These are phyloP conservation scores for Psilanteris sp. DNA, from an alignment of 1,140 invertebrate genomes.

Conservation along the genomic window DNA sequence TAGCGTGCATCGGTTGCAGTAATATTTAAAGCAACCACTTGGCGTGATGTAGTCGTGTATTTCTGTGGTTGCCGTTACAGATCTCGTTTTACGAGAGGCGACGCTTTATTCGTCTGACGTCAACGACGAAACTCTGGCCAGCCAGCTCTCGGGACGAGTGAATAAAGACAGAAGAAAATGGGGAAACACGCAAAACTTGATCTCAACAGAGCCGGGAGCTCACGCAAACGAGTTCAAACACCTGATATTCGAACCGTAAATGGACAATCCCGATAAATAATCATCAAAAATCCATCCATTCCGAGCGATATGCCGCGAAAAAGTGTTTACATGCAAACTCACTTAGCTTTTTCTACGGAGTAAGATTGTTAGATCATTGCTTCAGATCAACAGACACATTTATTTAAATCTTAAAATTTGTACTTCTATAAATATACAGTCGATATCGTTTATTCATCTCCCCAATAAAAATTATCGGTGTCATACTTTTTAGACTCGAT, in stretches of 20 bases:
- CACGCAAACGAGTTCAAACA: conserved; percentile 64
- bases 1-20: conserved; percentile 65
- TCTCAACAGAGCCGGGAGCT: conserved; percentile 57
- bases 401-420: no score
- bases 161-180: conserved; percentile 34
- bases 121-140: conserved; percentile 60
- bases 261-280: conserved; percentile 4
- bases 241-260: conserved; percentile 29
- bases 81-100: conserved; percentile 68
- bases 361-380: no score
- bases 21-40: conserved; percentile 71
- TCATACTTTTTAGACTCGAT: no score
- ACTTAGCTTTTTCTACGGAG: conserved; percentile 2
- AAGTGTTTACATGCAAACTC: background rate
- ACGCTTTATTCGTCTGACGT: conserved; percentile 73
- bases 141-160: conserved; percentile 24
- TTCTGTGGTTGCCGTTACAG: conserved; percentile 66
- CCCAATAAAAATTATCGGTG: no score
- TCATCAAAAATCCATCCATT: background rate
- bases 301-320: background rate
- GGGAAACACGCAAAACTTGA: conserved; percentile 47
- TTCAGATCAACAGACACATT: no score
- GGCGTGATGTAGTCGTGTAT: conserved; percentile 68
- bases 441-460: no score
- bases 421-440: no score